Evolutionary conservation across 2,888 invertebrate genomes (phyloP).

Genomic region (Unio delphinus): DNA sequence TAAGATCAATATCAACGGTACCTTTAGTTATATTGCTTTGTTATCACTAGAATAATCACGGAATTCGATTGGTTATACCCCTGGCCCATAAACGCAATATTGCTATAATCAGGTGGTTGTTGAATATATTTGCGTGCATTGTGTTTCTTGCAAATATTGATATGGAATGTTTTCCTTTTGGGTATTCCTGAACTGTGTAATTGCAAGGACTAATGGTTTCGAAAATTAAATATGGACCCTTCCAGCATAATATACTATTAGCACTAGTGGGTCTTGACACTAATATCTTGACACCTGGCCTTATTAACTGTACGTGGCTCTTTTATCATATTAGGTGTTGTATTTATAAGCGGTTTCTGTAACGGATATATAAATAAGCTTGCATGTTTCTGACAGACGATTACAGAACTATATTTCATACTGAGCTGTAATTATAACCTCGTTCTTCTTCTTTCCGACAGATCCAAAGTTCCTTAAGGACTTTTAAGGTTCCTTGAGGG

Average conservation of each 20-base stretch:
- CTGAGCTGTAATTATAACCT: constrained; percentile 9
- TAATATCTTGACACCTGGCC: constrained; percentile 27
- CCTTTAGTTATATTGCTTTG: no score
- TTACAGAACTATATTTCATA: constrained; percentile 32
- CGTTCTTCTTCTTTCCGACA: not conserved
- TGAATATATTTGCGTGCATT: not conserved
- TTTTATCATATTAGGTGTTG: constrained; percentile 27
- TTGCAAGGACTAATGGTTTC: constrained; percentile 10
- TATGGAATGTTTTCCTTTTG: constrained; percentile 16
- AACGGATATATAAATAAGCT: constrained; percentile 14
- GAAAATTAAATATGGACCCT: constrained; percentile 16
- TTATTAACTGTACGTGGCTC: constrained; percentile 13
- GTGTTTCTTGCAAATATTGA: constrained; percentile 23
- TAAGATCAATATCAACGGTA: no score
- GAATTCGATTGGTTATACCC: no score
- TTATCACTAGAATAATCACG: no score
- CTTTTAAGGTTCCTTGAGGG: constrained; percentile 14
- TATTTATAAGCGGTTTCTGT: constrained; percentile 3
- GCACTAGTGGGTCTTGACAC: constrained; percentile 36
- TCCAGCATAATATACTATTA: constrained; percentile 38
- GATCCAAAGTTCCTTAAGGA: constrained; percentile 16
- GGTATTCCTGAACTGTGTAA: constrained; percentile 19
- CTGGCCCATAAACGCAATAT: no score
- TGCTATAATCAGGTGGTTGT: no score
- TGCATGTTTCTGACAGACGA: constrained; percentile 17